Conservation (phyloP, 2,113 vertebrate species). For the Hyperoodon ampullatus region DNA sequence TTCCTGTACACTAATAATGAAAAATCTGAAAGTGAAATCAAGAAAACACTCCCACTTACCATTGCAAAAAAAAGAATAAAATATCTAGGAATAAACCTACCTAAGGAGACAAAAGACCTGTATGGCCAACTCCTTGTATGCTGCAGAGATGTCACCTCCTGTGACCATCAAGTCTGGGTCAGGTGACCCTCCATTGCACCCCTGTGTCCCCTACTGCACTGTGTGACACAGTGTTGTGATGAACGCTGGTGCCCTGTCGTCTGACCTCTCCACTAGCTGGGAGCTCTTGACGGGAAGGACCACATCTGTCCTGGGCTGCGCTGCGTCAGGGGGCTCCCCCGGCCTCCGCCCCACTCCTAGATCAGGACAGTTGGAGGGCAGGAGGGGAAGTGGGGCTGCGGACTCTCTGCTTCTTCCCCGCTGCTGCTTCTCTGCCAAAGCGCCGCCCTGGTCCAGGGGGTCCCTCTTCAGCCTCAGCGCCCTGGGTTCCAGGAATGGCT, state of each 20-base stretch:
- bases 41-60: no score
- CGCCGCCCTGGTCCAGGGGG: neutral
- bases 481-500: neutral
- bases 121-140: neutral
- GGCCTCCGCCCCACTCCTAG: fast-evolving
- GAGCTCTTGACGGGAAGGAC: neutral
- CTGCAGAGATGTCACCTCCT: neutral
- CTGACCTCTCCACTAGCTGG: neutral
- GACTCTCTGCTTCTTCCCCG: neutral
- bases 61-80: no score
- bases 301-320: fast-evolving
- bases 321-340: neutral
- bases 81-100: no score
- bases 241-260: neutral
- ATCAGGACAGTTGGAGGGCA: neutral
- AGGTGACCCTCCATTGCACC: neutral
- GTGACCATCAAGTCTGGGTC: neutral
- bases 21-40: no score
- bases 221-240: neutral
- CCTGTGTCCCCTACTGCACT: fast-evolving
- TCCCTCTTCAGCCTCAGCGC: neutral
- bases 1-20: no score
- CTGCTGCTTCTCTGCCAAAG: neutral
- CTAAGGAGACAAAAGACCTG: no score
- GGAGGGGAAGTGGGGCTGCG: neutral